Percentiles rank a stretch among this genome's conserved stretches.
These are phyloP conservation scores for Eilema sororculum DNA, from an alignment of 2,888 invertebrate species.

Conservation along the genomic window DNA sequence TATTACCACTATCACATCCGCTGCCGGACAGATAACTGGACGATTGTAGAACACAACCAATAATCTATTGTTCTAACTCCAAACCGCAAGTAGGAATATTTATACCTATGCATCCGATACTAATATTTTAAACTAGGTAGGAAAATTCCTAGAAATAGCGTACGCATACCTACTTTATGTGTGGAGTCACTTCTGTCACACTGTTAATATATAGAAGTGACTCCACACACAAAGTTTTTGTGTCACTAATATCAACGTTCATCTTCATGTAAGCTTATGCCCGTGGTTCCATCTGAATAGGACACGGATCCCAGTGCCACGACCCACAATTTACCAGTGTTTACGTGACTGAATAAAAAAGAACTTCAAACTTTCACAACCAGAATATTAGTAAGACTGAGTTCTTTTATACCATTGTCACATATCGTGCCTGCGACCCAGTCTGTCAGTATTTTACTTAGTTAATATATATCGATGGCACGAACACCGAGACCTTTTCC, in stretches of 20 bases:
- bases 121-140: constrained; percentile 3
- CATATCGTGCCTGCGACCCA: constrained; percentile 1
- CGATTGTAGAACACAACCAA: constrained; percentile 62
- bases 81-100: constrained; percentile 60
- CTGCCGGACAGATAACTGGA: constrained; percentile 66
- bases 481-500: constrained; percentile 55
- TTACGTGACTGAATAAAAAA: background rate
- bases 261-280: background rate
- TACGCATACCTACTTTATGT: background rate
- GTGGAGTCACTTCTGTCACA: too few relatives aligned
- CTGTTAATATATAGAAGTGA: too few relatives aligned
- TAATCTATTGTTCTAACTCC: constrained; percentile 77
- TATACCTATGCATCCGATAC: constrained; percentile 48
- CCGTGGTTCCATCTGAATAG: background rate
- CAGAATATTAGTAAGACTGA: background rate
- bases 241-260: background rate
- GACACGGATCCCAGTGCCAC: background rate
- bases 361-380: background rate
- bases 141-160: background rate
- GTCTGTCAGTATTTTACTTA: background rate
- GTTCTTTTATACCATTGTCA: background rate
- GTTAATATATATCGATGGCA: constrained; percentile 10
- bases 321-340: background rate
- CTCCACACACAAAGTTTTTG: background rate
- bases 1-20: constrained; percentile 84